Evolutionary conservation across 2,888 invertebrate genomes (phyloP).

Genomic region (Drosophila dives): DNA sequence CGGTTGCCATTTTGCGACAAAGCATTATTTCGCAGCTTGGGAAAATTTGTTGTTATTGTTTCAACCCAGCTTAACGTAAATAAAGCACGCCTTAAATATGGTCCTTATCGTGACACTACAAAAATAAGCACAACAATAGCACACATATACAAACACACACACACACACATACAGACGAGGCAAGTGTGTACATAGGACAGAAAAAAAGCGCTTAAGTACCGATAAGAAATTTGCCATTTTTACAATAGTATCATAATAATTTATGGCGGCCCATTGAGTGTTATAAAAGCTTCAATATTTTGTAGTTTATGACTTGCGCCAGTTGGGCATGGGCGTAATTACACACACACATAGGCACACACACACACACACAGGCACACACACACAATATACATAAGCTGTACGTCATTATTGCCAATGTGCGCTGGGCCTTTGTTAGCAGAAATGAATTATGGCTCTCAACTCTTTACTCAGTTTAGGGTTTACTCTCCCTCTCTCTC

Average conservation of each 20-base stretch:
- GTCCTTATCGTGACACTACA: conserved; percentile 36
- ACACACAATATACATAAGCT: conserved; percentile 46
- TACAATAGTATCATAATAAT: conserved; percentile 82
- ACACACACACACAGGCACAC: conserved; percentile 24
- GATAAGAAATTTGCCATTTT: conserved; percentile 82
- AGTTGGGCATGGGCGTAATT: conserved; percentile 78
- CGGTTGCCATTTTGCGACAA: background rate
- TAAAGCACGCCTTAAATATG: conserved; percentile 24
- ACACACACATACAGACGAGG: background rate
- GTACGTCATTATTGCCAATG: conserved; percentile 74
- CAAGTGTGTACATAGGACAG: conserved; percentile 36
- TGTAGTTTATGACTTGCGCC: conserved; percentile 80
- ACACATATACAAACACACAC: background rate
- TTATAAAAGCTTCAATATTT: conserved; percentile 83
- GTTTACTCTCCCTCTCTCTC: conserved; percentile 30
- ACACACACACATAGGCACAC: conserved; percentile 50
- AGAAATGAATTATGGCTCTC: conserved; percentile 71
- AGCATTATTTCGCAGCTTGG: conserved; percentile 4
- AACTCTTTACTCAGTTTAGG: conserved; percentile 61
- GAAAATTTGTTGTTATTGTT: background rate
- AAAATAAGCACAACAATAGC: conserved; percentile 6
- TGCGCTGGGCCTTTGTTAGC: conserved; percentile 61
- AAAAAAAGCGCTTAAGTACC: conserved; percentile 73
- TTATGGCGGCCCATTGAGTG: conserved; percentile 81
- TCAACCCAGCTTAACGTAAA: conserved; percentile 19